These are phyloP conservation scores for Egretta garzetta DNA, from an alignment of 2,113 vertebrate species.

Conservation along the genomic window DNA sequence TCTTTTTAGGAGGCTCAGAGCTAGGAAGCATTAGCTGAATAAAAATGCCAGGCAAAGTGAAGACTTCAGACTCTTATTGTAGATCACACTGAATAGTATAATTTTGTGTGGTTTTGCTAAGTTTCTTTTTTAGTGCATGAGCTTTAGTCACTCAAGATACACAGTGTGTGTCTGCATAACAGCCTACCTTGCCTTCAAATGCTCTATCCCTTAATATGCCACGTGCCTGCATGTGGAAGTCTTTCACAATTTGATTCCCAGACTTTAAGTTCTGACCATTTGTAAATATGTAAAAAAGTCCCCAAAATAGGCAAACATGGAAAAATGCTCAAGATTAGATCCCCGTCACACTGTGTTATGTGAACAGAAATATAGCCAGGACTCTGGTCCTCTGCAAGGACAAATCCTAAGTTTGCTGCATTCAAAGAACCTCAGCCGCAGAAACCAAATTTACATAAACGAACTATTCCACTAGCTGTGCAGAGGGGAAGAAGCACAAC, in stretches of 20 bases:
- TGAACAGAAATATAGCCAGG: not conserved
- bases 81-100: not conserved
- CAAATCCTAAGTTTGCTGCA: not conserved
- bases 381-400: not conserved
- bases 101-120: not conserved
- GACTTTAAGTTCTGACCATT: not conserved
- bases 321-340: not conserved
- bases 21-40: not conserved
- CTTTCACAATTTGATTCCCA: not conserved
- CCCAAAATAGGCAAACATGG: not conserved
- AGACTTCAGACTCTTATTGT: not conserved
- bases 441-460: not conserved
- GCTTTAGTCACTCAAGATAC: not conserved
- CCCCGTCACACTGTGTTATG: not conserved
- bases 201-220: not conserved
- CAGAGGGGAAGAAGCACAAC: not conserved
- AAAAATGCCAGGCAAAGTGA: not conserved
- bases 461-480: not conserved
- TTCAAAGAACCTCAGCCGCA: not conserved
- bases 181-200: not conserved
- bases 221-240: not conserved
- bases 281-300: not conserved
- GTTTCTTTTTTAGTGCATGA: not conserved
- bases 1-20: not conserved
- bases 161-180: not conserved